Percentiles rank a stretch among this genome's conserved stretches.
phyloP scores from a whole-genome alignment of 37 sponge, comb jelly and placozoan species.

The Spongilla lacustris region DNA sequence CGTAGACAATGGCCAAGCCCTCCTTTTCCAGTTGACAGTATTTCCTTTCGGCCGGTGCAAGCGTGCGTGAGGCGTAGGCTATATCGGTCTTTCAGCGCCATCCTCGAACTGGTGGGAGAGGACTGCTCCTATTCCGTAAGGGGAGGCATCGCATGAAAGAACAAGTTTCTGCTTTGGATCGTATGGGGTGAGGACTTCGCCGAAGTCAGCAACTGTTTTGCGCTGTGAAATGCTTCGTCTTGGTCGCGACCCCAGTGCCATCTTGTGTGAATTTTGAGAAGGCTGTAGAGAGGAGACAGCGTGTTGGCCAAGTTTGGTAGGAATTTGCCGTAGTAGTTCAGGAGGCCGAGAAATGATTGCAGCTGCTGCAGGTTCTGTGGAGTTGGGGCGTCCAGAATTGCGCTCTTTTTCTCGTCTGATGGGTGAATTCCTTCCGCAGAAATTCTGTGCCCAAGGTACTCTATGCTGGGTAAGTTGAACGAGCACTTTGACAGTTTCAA shows the following conservation, averaged over 20 bases:
- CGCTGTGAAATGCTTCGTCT: not conserved
- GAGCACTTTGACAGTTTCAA: conserved; percentile 2
- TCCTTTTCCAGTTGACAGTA: conserved; percentile 20
- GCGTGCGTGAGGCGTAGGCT: not conserved
- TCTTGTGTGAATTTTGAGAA: not conserved
- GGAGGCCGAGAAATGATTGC: conserved; percentile 13
- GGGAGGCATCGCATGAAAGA: conserved; percentile 39
- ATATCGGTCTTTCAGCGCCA: conserved; percentile 27
- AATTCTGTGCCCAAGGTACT: conserved; percentile 15
- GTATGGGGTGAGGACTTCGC: conserved; percentile 17
- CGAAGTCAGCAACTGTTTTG: not conserved
- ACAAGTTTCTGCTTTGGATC: conserved; percentile 2
- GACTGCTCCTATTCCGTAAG: conserved; percentile 29
- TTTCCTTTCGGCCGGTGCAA: conserved; percentile 4
- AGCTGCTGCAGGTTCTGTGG: conserved; percentile 12
- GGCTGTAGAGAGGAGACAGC: conserved; percentile 6
- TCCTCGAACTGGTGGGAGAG: conserved; percentile 12
- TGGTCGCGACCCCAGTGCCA: not conserved
- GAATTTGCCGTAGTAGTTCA: conserved; percentile 27
- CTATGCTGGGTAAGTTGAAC: conserved; percentile 1
- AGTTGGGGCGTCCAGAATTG: conserved; percentile 8
- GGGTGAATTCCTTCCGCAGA: conserved; percentile 8
- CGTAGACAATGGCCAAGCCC: conserved; percentile 34
- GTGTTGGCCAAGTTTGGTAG: not conserved
- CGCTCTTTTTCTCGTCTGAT: not conserved